Conservation (phyloP, 2,113 vertebrate species). For the Petromus typicus region DNA sequence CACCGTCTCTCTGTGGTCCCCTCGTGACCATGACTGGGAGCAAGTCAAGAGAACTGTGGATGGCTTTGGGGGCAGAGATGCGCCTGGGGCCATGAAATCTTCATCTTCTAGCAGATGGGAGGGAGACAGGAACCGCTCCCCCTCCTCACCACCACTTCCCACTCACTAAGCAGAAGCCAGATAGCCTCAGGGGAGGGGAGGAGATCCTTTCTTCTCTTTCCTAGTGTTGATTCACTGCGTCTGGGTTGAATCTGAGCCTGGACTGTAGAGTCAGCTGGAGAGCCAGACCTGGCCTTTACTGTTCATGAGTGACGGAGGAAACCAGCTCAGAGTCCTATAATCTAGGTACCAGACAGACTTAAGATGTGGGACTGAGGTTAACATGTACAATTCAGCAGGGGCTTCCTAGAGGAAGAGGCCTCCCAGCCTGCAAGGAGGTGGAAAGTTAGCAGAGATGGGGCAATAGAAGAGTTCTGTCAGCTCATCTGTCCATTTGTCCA, state of each 20-base stretch:
- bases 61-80: neutral
- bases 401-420: conserved; percentile 2
- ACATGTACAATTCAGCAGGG: neutral
- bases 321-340: neutral
- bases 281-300: neutral
- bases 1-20: conserved; percentile 65
- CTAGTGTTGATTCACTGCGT: neutral
- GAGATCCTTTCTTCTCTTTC: neutral
- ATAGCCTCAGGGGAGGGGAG: neutral
- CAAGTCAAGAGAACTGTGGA: conserved; percentile 26
- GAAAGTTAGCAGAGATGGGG: neutral
- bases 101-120: neutral
- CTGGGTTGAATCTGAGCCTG: neutral
- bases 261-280: neutral
- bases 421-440: neutral
- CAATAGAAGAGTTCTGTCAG: neutral
- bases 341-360: neutral
- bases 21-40: conserved; percentile 72
- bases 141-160: neutral
- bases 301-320: neutral
- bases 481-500: too few relatives aligned
- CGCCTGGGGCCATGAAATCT: neutral
- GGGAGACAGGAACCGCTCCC: neutral
- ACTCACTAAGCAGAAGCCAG: neutral
- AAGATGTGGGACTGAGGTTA: neutral